Percentiles rank a stretch among this genome's conserved stretches.
These are phyloP conservation scores for Eumeta japonica DNA, from an alignment of 1,140 invertebrate genomes.

Conservation along the genomic window DNA sequence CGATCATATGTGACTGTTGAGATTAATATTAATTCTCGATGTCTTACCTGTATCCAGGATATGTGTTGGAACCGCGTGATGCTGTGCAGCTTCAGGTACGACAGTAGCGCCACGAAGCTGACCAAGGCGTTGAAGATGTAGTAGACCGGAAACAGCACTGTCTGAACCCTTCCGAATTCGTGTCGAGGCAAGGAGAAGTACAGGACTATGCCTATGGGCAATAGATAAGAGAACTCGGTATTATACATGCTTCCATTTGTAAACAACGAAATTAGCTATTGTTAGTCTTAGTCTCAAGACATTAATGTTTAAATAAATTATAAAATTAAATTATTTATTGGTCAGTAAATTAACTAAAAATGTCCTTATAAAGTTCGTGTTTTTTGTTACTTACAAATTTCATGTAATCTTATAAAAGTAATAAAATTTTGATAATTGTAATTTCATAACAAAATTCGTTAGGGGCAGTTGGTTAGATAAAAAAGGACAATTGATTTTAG, in stretches of 20 bases:
- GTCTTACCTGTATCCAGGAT: slow-evolving; percentile 45
- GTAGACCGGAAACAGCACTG: slow-evolving; percentile 81
- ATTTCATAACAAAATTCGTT: too few species aligned
- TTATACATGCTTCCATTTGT: too few species aligned
- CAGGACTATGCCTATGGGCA: slow-evolving; percentile 69
- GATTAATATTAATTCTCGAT: too few species aligned
- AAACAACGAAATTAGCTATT: neutral
- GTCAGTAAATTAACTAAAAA: too few species aligned
- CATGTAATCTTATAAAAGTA: too few species aligned
- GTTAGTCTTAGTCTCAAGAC: neutral
- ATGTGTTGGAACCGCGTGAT: slow-evolving; percentile 38
- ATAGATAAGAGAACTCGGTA: slow-evolving; percentile 6
- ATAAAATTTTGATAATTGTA: too few species aligned
- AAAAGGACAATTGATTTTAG: too few species aligned
- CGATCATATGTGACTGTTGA: neutral
- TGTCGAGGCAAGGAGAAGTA: slow-evolving; percentile 81
- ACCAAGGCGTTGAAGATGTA: slow-evolving; percentile 75
- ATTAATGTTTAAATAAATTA: slow-evolving; percentile 2
- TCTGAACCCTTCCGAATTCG: slow-evolving; percentile 79
- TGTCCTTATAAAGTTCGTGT: too few species aligned
- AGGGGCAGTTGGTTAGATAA: too few species aligned
- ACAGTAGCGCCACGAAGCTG: slow-evolving; percentile 70
- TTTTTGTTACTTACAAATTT: too few species aligned
- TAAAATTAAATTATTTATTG: too few species aligned
- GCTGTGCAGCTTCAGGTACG: slow-evolving; percentile 55